Base-by-base conservation (phyloP, 2,113 vertebrate species). In the Porphyrio hochstetteri region DNA sequence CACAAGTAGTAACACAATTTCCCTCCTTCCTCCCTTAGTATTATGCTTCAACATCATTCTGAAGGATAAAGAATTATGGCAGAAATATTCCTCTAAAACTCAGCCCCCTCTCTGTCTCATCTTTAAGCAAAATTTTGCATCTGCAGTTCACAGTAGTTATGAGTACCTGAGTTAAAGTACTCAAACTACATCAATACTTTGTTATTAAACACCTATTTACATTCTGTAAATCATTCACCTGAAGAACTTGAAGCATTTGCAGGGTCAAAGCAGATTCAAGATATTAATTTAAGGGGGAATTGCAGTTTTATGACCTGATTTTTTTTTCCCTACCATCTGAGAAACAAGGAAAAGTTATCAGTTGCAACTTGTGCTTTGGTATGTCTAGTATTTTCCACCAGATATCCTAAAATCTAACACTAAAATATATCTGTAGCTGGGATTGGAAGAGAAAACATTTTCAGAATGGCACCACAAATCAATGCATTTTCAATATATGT, bases 71-170 rank as follows among this genome's bases (percentile, higher is more conserved):
- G 40, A 92, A 61, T 24, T 77, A 56, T 8, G 86, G 53, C 4
- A 92, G 40, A 92, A 94, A 93, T 82, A 89, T 17, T 82, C 9
- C 28, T 82, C 84, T 91, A 33, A 21, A 86, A 90, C 67, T 52
- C 33, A 52, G 77, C 75, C 48, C 21, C 76, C 50, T 81, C 52
- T 57, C 44, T 85, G 21, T 42, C 71, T 60, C 24, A 50, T 55
- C 79, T 80, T n/a, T 68, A 95, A 84, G 31, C 27, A 74, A 84
- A 75, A 89, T 42, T 50, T 42, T 93, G 50, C 33, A 74, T 44
- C 52, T 72, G 67, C 82, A 68, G 25, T 83, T 69, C 82, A 42
- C 38, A 52, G 19, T 40, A 68, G n/a, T 65, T 70, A 33, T 10
- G 1, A 3, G 11, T 46, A 38, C 10, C 36, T 74, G 42, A 85